A percentile compares a stretch with the other conserved stretches of the same genome.
Evolutionary conservation across 2,113 vertebrate species (phyloP).

Genomic region (Catharus bicknelli): DNA sequence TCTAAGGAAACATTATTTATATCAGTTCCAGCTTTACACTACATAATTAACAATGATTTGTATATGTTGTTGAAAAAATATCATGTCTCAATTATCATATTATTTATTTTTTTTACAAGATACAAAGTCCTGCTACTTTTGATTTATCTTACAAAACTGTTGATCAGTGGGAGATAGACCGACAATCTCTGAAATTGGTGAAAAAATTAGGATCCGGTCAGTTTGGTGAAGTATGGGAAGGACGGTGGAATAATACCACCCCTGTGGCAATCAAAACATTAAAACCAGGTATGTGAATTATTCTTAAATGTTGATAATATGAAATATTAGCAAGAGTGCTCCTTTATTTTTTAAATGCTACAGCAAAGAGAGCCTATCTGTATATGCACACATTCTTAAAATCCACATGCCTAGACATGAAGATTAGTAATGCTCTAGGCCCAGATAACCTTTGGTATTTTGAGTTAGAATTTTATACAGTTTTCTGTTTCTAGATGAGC

Average conservation of each 20-base stretch:
- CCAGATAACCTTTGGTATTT: neutral
- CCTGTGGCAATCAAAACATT: conserved; percentile 92
- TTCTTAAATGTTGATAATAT: neutral
- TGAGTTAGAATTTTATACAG: neutral
- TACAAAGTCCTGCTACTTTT: conserved; percentile 70
- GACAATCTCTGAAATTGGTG: conserved; percentile 81
- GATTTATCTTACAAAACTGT: conserved; percentile 92
- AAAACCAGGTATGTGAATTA: conserved; percentile 83
- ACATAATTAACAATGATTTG: conserved; percentile 43
- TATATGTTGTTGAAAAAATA: conserved; percentile 28
- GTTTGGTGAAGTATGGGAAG: conserved; percentile 95
- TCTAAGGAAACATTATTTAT: neutral
- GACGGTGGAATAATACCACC: conserved; percentile 90
- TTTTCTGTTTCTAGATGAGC: neutral
- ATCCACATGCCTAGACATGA: neutral
- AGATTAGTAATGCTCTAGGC: neutral
- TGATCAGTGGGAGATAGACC: conserved; percentile 95
- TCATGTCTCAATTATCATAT: neutral
- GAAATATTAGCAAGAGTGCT: neutral
- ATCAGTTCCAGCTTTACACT: neutral
- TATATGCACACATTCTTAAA: neutral
- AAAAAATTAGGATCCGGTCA: conserved; percentile 89
- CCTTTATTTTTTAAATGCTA: neutral
- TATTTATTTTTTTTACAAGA: conserved; percentile 52
- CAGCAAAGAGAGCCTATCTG: neutral